Conservation (phyloP, 2,888 invertebrate genomes). For the Acleris literana region DNA sequence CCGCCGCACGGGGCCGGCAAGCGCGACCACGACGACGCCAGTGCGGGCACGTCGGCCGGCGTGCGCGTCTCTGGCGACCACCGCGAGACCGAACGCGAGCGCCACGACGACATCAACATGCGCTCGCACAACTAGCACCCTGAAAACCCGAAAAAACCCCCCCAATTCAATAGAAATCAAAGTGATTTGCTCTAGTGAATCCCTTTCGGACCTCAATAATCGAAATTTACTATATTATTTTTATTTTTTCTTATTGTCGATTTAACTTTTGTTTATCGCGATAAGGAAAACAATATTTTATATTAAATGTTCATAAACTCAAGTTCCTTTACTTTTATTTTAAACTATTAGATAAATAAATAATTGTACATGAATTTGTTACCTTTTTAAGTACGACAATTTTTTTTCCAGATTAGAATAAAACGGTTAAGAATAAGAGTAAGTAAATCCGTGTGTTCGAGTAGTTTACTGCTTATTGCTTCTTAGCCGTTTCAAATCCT, state of each 20-base stretch:
- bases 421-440: too few relatives aligned
- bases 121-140: conserved; percentile 64
- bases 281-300: conserved; percentile 73
- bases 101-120: conserved; percentile 76
- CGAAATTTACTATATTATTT: conserved; percentile 72
- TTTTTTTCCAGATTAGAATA: too few relatives aligned
- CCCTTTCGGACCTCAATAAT: conserved; percentile 64
- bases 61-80: conserved; percentile 77
- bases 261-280: conserved; percentile 76
- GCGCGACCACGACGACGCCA: conserved; percentile 73
- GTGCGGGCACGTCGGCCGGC: conserved; percentile 73
- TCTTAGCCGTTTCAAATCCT: too few relatives aligned
- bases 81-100: conserved; percentile 71
- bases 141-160: conserved; percentile 34
- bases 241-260: conserved; percentile 74
- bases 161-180: conserved; percentile 32
- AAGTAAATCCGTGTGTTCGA: too few relatives aligned
- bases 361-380: too few relatives aligned
- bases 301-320: conserved; percentile 45
- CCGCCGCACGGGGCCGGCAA: conserved; percentile 68
- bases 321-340: conserved; percentile 3
- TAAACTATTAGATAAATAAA: too few relatives aligned
- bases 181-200: conserved; percentile 54
- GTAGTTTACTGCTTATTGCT: too few relatives aligned
- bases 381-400: too few relatives aligned